Evolutionary conservation across 37 sponge, comb jelly and placozoan species (phyloP).

Genomic region (Chondrilla cf. caribensis): DNA sequence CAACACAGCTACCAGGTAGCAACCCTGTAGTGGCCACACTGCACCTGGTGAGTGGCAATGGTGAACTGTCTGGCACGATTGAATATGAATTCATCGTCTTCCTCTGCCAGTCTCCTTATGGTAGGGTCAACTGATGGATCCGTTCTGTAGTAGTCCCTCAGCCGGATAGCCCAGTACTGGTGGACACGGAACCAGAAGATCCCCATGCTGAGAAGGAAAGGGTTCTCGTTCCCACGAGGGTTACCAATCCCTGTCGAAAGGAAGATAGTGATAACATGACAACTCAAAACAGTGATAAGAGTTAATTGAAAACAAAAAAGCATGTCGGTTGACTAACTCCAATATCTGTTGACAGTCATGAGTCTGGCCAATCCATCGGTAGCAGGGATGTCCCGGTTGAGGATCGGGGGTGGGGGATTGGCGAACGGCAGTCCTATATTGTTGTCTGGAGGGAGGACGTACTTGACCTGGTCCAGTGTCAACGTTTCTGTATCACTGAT

Average conservation of each 20-base stretch:
- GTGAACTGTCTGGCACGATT: conserved; percentile 89
- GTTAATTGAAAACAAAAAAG: no score
- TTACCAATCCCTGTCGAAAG: conserved; percentile 82
- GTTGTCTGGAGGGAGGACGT: conserved; percentile 47
- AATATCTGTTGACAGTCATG: conserved; percentile 77
- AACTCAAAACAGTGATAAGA: background rate
- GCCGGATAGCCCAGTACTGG: conserved; percentile 73
- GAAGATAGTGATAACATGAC: background rate
- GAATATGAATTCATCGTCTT: conserved; percentile 87
- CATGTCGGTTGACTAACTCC: conserved; percentile 78
- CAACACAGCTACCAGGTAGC: no score
- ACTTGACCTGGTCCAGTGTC: background rate
- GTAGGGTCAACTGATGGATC: background rate
- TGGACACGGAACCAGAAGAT: conserved; percentile 93
- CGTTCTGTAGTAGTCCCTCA: conserved; percentile 10
- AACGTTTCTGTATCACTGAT: background rate
- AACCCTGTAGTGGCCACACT: background rate
- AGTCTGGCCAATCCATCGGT: conserved; percentile 61
- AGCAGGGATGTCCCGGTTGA: background rate
- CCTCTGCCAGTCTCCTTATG: background rate
- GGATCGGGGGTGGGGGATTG: conserved; percentile 84
- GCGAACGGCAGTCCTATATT: conserved; percentile 81
- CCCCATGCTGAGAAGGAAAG: conserved; percentile 83
- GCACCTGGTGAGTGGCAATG: conserved; percentile 88
- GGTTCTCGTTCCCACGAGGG: conserved; percentile 94